These are phyloP conservation scores for Tachystola acroxantha DNA, from an alignment of 2,888 invertebrate genomes.

Conservation along the genomic window DNA sequence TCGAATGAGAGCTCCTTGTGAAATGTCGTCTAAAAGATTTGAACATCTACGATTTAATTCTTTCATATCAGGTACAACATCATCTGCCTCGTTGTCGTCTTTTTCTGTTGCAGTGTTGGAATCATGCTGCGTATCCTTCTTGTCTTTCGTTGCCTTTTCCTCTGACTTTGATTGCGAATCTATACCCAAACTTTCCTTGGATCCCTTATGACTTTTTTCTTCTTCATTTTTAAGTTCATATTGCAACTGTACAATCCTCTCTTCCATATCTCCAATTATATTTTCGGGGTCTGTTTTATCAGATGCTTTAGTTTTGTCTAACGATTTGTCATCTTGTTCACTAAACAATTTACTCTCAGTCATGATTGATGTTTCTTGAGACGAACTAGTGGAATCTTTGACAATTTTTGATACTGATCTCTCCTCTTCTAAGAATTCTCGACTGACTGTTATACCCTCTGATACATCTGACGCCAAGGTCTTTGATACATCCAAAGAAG, in stretches of 20 bases:
- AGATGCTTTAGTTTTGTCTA: conserved; percentile 38
- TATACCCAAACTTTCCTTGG: background rate
- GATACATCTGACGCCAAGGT: conserved; percentile 70
- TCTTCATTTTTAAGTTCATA: conserved; percentile 45
- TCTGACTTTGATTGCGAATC: conserved; percentile 17
- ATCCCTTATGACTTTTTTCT: conserved; percentile 25
- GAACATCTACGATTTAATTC: conserved; percentile 72
- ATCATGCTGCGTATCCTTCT: conserved; percentile 16
- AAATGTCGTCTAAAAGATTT: conserved; percentile 70
- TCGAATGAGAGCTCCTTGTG: conserved; percentile 68
- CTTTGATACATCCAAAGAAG: conserved; percentile 68
- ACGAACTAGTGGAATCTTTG: conserved; percentile 53
- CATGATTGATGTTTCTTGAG: conserved; percentile 61
- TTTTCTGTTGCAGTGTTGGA: conserved; percentile 9
- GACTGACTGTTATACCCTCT: conserved; percentile 58
- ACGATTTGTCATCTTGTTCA: conserved; percentile 53
- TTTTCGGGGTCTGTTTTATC: conserved; percentile 42
- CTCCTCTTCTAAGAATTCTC: conserved; percentile 61
- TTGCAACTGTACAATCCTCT: conserved; percentile 42
- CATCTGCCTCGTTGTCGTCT: conserved; percentile 28
- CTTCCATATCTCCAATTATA: conserved; percentile 45
- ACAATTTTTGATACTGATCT: conserved; percentile 51
- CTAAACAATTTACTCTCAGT: conserved; percentile 64
- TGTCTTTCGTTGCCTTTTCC: conserved; percentile 24
- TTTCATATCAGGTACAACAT: conserved; percentile 61